Base-by-base conservation (phyloP, 2,113 vertebrate genomes). In the Tachycineta bicolor region DNA sequence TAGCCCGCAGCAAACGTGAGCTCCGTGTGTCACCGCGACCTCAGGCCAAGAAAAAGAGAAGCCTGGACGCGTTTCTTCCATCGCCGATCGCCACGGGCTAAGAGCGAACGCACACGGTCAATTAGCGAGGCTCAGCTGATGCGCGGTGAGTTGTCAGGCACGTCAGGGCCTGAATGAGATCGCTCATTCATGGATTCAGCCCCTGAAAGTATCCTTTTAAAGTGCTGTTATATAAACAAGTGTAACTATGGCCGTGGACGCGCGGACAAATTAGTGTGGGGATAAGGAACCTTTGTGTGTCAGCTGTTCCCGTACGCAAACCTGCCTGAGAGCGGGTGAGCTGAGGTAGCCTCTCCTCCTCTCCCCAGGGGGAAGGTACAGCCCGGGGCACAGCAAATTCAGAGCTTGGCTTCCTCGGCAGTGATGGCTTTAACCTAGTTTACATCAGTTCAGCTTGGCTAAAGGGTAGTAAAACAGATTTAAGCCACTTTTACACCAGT, bases 81-180 rank as follows among this genome's bases (percentile, higher is more conserved):
- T 39, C 47, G 8, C 59, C 55, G 20, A 44, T 74, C 0, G 75
- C 95, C 93, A 87, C 33, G 14, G 92, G 90, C 86, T 9, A 58
- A 46, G 73, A 84, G 86, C 89, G 75, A 90, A 96, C 95, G 92
- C 96, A 80, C 96, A 86, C 50, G 93, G 89, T 89, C 95, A 87
- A 93, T 97, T 95, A 90, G 86, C 17, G 21, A 6, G 41, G 91
- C 93, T 93, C 43, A 4, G 94, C 8, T 80, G 93, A 83, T 77
- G 92, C 68, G 5, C 31, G 76, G 91, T 58, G 87, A 92, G 89
- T 37, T 92, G 86, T 96, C 93, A 68, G 75, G 91, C 93, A 7
- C 91, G 96, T 92, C 91, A 44, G 91, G 39, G 39, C 80, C 6
- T 52, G 95, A 94, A 95, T 84, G 93, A 78, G 89, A 95, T 94